Evolutionary conservation across 2,113 vertebrate genomes (phyloP).

Genomic region (Lamprologus ornatipinnis): DNA sequence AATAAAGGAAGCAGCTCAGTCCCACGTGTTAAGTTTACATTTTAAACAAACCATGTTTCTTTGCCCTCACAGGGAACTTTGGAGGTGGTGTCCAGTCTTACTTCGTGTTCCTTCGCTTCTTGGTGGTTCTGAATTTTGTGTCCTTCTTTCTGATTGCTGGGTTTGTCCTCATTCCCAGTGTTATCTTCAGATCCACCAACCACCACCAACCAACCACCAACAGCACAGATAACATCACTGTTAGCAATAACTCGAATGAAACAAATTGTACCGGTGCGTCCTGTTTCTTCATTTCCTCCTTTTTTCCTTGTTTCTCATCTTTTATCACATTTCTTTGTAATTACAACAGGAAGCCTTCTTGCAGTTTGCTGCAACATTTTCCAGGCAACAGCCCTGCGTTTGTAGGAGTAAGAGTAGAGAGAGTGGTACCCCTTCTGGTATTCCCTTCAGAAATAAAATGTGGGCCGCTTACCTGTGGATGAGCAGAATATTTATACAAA

Average conservation of each 20-base stretch:
- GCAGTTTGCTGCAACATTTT: slow-evolving; percentile 4
- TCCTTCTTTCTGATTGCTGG: slow-evolving; percentile 71
- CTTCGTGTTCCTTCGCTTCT: slow-evolving; percentile 80
- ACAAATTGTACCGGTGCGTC: background rate
- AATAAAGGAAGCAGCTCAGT: background rate
- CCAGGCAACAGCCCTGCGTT: slow-evolving; percentile 8
- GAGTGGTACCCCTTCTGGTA: background rate
- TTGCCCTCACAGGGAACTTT: slow-evolving; percentile 74
- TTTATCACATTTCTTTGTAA: background rate
- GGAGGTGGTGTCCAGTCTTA: slow-evolving; percentile 83
- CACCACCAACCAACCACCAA: background rate
- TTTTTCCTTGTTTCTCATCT: background rate
- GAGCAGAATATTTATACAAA: background rate
- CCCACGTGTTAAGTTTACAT: background rate
- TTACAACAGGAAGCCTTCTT: background rate
- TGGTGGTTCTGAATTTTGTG: slow-evolving; percentile 80
- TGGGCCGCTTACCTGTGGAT: background rate
- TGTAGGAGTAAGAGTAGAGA: background rate
- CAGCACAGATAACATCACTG: slow-evolving; percentile 27
- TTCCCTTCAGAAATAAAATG: background rate
- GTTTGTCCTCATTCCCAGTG: slow-evolving; percentile 73
- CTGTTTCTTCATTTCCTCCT: background rate
- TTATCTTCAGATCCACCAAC: slow-evolving; percentile 50
- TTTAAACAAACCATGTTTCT: background rate
- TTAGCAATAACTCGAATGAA: background rate